Evolutionary conservation across 2,888 invertebrate species (phyloP), one percentile per base, ranked within the genome.

Genomic region (Hemicrepidius hirtus): DNA sequence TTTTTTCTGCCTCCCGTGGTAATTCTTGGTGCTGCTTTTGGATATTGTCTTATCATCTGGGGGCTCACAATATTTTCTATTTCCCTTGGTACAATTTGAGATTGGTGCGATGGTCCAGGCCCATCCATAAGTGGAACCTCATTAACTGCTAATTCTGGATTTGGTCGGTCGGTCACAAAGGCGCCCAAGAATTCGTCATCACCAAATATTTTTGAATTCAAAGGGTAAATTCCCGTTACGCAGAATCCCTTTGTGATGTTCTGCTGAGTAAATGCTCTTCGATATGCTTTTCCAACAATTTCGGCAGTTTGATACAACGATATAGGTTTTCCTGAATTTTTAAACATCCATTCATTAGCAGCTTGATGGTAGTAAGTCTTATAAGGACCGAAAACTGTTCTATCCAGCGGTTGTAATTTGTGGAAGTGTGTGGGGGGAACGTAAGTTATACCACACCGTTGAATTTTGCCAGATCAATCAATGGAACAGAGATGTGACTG

Each of bases 401-500:
- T 4, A 13, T 44, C 7, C n/a, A 62, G n/a, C 3, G 41, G 62
- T 12, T 62, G 62, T 21, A 62, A 7, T n/a, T 62, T 40, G 21
- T 41, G 18, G 13, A 16, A 21, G 46, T 63, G 12, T 63, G 63
- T 12, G 44, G 63, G 1, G 21, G 46, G 7, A 63, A n/a, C 5
- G 46, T 63, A 2, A 63, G 21, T 12, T 44, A 16, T 3, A 63
- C 24, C 5, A 63, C 18, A 2, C 46, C 24, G 24, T 41, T 62
- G 9, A 3, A n/a, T 44, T 62, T 40, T 24, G 20, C 40, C 41
- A 62, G 10, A 35, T 57, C 18, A 10, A 40, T 37, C 6, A 21
- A 4, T 0, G 16, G 7, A 24, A 59, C 18, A 1, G 35, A 32
- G 5, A 82, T 76, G 74, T 83, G 83, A 1, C 79, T 80, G 46